Conservation (phyloP, 2,113 vertebrate species). For the Rostratula benghalensis region DNA sequence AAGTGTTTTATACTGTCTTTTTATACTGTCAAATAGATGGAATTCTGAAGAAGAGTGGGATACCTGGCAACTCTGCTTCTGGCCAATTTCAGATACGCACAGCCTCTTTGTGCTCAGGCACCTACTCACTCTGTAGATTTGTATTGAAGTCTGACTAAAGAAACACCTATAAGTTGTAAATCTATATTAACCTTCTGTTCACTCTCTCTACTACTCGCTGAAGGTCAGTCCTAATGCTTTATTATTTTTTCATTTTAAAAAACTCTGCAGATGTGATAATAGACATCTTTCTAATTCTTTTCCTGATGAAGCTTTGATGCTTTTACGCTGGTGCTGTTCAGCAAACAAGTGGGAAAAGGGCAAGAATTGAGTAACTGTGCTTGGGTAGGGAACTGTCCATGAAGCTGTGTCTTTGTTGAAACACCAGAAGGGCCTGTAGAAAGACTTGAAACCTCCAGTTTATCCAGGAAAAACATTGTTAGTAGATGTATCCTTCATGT, state of each 20-base stretch:
- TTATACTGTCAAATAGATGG: not conserved
- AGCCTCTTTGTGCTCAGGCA: not conserved
- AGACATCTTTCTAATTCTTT: not conserved
- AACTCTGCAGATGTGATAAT: not conserved
- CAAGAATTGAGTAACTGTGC: not conserved
- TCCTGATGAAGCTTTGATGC: not conserved
- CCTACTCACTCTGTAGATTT: not conserved
- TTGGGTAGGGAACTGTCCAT: not conserved
- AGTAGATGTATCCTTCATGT: not conserved
- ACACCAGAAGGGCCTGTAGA: not conserved
- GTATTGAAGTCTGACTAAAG: not conserved
- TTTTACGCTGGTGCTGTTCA: not conserved
- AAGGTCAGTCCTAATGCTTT: not conserved
- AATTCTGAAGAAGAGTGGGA: not conserved
- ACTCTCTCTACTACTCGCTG: not conserved
- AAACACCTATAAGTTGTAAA: not conserved
- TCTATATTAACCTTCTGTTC: not conserved
- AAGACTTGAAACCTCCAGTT: not conserved
- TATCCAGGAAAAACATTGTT: not conserved
- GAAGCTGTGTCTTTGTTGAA: not conserved
- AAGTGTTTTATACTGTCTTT: not conserved
- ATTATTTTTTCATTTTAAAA: not conserved
- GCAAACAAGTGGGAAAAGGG: not conserved
- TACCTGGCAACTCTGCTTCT: not conserved
- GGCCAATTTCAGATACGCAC: not conserved